These are phyloP conservation scores for Cherax destructor DNA, from an alignment of 1,140 invertebrate genomes.

Conservation along the genomic window DNA sequence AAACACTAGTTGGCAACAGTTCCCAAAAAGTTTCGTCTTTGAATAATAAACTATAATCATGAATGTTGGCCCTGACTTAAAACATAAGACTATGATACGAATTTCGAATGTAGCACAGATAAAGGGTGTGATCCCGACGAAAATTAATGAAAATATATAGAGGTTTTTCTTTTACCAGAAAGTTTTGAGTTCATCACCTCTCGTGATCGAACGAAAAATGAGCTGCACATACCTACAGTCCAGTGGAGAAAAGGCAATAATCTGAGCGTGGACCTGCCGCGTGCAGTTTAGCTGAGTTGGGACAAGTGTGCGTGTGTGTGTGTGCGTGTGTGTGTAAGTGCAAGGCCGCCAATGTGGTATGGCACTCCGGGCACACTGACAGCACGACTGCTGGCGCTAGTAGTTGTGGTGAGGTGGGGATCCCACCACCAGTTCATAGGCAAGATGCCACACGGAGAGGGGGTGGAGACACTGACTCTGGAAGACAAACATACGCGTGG, in stretches of 20 bases:
- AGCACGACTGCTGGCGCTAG: background rate
- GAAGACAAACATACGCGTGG: background rate
- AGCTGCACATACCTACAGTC: background rate
- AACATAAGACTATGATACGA: background rate
- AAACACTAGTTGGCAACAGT: constrained; percentile 26
- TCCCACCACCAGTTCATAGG: background rate
- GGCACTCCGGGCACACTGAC: background rate
- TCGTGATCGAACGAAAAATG: background rate
- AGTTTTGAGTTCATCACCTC: background rate
- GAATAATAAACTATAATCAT: background rate
- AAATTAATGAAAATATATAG: no score
- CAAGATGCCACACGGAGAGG: background rate
- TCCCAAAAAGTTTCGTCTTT: constrained; percentile 39
- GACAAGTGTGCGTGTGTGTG: constrained; percentile 54
- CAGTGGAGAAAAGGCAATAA: constrained; percentile 37
- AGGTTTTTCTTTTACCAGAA: no score
- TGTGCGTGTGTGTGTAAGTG: background rate
- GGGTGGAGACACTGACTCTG: background rate
- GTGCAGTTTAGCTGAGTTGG: constrained; percentile 54
- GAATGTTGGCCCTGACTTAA: background rate
- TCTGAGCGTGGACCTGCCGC: constrained; percentile 9
- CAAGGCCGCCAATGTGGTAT: background rate
- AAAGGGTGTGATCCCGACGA: no score
- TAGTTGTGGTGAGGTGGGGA: background rate
- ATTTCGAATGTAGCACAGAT: background rate